A percentile compares a stretch with the other conserved stretches of the same genome.
Conservation (phyloP, 2,888 invertebrate genomes). For the Cryptus armator region DNA sequence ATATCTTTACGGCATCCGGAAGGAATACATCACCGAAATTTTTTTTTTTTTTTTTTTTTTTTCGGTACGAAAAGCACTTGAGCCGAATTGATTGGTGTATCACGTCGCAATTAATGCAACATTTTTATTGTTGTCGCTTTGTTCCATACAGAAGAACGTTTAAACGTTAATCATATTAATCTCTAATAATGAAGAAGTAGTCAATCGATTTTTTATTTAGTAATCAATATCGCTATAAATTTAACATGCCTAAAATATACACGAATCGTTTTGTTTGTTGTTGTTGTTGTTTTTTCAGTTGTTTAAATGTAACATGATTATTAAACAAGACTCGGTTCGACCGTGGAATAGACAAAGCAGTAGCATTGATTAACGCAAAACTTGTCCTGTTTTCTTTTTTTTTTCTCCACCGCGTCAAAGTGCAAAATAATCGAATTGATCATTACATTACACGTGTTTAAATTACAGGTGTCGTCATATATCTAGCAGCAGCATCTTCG, state of each 20-base stretch:
- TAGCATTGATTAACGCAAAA: slow-evolving; percentile 70
- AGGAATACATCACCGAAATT: not conserved
- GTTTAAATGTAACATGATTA: slow-evolving; percentile 81
- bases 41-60: slow-evolving; percentile 24
- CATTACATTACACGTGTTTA: slow-evolving; percentile 48
- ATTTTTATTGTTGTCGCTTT: slow-evolving; percentile 75
- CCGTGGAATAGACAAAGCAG: slow-evolving; percentile 69
- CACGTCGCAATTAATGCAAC: slow-evolving; percentile 73
- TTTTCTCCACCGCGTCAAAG: slow-evolving; percentile 41
- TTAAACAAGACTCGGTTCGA: slow-evolving; percentile 79
- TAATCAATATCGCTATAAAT: slow-evolving; percentile 83
- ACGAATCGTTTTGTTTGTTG: slow-evolving; percentile 75
- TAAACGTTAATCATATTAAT: slow-evolving; percentile 76
- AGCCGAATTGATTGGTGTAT: slow-evolving; percentile 56
- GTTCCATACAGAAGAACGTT: slow-evolving; percentile 76
- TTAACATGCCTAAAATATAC: slow-evolving; percentile 84
- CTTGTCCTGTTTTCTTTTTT: slow-evolving; percentile 30
- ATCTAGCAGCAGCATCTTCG: slow-evolving; percentile 77
- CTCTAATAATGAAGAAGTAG: slow-evolving; percentile 82
- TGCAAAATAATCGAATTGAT: slow-evolving; percentile 59
- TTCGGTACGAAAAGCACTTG: slow-evolving; percentile 29
- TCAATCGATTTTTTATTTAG: slow-evolving; percentile 81
- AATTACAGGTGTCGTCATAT: slow-evolving; percentile 66
- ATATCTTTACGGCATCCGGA: not conserved
- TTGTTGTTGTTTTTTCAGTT: slow-evolving; percentile 36